phyloP scores from a whole-genome alignment of 2,888 invertebrate species.

The Blastobasis lacticolella region DNA sequence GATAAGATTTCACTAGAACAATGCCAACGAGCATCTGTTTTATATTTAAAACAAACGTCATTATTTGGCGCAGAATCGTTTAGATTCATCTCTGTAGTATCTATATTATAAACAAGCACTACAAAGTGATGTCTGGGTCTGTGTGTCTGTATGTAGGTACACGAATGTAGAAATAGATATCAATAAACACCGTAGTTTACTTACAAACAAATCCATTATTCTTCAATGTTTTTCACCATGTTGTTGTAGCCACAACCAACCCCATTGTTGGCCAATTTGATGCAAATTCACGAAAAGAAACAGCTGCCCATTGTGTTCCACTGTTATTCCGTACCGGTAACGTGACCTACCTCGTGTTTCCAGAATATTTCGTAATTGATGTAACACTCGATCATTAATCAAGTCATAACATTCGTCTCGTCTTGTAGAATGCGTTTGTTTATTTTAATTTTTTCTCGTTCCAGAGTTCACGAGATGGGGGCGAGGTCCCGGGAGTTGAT shows the following conservation, averaged over 20 bases:
- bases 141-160: too few relatives aligned
- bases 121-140: too few relatives aligned
- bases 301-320: slow-evolving; percentile 35
- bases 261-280: slow-evolving; percentile 28
- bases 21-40: slow-evolving; percentile 38
- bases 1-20: slow-evolving; percentile 59
- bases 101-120: too few relatives aligned
- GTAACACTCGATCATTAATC: slow-evolving; percentile 15
- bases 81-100: too few relatives aligned
- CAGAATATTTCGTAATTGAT: slow-evolving; percentile 36
- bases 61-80: background rate
- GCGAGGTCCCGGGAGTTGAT: slow-evolving; percentile 65
- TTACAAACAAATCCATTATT: background rate
- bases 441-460: slow-evolving; percentile 29
- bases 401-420: slow-evolving; percentile 4
- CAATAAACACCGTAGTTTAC: background rate
- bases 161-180: too few relatives aligned
- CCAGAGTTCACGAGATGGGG: slow-evolving; percentile 71
- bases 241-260: background rate
- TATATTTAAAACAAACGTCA: background rate
- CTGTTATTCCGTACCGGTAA: slow-evolving; percentile 30
- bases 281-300: slow-evolving; percentile 29
- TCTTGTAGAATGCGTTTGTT: background rate
- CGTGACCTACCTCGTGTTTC: slow-evolving; percentile 32
- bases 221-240: background rate